These are phyloP conservation scores for Sitodiplosis mosellana DNA, from an alignment of 1,140 invertebrate genomes.

Conservation along the genomic window DNA sequence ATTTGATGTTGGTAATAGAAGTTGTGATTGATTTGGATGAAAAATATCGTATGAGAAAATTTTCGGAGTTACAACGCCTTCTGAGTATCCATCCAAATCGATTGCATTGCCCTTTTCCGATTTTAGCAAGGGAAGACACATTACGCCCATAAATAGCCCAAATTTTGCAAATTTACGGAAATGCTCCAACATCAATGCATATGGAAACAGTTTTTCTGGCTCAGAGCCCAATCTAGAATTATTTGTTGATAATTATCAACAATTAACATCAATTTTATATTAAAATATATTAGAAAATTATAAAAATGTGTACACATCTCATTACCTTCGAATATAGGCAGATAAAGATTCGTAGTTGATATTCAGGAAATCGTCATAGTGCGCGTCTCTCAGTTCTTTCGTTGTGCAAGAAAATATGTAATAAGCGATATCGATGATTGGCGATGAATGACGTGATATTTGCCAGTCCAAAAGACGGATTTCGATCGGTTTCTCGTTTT, in stretches of 20 bases:
- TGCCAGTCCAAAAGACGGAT: constrained; percentile 32
- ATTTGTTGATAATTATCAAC: constrained; percentile 12
- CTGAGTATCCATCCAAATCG: too few relatives aligned
- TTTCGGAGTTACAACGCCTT: too few relatives aligned
- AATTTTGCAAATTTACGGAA: constrained; percentile 12
- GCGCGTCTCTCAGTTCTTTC: constrained; percentile 20
- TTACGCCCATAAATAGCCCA: constrained; percentile 9
- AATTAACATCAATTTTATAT: too few relatives aligned
- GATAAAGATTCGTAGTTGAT: constrained; percentile 27
- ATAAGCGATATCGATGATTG: constrained; percentile 31
- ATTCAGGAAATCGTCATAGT: constrained; percentile 26
- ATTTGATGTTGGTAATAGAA: too few relatives aligned
- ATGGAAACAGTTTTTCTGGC: constrained; percentile 14
- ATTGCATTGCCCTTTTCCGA: neutral
- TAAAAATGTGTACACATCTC: too few relatives aligned
- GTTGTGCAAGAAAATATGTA: constrained; percentile 31
- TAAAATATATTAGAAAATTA: too few relatives aligned
- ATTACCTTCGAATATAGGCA: neutral
- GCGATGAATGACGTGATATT: constrained; percentile 26
- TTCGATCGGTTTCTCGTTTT: constrained; percentile 9
- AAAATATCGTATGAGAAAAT: too few relatives aligned
- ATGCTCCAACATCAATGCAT: constrained; percentile 10
- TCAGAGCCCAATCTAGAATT: constrained; percentile 4
- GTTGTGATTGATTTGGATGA: too few relatives aligned
- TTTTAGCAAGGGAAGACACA: neutral